phyloP scores from a whole-genome alignment of 2,888 invertebrate genomes.

The Psylliodes chrysocephalus region DNA sequence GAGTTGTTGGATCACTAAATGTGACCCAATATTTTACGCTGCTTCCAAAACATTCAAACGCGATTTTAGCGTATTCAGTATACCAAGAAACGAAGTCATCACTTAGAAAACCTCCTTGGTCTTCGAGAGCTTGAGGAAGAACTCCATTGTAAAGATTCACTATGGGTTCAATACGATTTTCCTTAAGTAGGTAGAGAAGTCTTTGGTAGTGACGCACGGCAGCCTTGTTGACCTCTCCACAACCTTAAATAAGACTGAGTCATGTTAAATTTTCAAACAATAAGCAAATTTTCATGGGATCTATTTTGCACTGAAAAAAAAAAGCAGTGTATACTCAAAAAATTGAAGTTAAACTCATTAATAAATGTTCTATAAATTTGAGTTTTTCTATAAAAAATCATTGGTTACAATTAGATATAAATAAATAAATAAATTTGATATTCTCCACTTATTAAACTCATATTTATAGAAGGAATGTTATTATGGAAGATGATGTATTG shows the following conservation, averaged over 20 bases:
- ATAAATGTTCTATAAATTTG: not conserved
- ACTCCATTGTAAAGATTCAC: conserved; percentile 25
- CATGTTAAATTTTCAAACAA: not conserved
- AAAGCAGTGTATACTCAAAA: too few species aligned
- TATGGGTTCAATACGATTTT: conserved; percentile 25
- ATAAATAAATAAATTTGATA: too few species aligned
- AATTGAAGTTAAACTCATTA: too few species aligned
- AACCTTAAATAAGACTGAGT: not conserved
- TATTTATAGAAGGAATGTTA: too few species aligned
- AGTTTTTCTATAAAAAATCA: not conserved
- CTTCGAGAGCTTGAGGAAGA: conserved; percentile 26
- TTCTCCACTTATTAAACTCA: too few species aligned
- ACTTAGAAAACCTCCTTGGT: conserved; percentile 22
- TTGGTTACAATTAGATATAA: not conserved
- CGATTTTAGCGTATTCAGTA: conserved; percentile 11
- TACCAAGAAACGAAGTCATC: conserved; percentile 16
- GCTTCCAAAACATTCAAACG: conserved; percentile 22
- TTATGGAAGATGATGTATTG: too few species aligned
- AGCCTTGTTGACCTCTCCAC: not conserved
- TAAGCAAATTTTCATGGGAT: too few species aligned
- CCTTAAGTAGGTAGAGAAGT: not conserved
- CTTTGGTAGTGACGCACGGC: not conserved
- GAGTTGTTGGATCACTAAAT: conserved; percentile 11
- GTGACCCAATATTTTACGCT: conserved; percentile 28
- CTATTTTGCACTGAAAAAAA: too few species aligned